Base-by-base conservation (phyloP, 2,113 vertebrate genomes). In the Ammodytes dubius region DNA sequence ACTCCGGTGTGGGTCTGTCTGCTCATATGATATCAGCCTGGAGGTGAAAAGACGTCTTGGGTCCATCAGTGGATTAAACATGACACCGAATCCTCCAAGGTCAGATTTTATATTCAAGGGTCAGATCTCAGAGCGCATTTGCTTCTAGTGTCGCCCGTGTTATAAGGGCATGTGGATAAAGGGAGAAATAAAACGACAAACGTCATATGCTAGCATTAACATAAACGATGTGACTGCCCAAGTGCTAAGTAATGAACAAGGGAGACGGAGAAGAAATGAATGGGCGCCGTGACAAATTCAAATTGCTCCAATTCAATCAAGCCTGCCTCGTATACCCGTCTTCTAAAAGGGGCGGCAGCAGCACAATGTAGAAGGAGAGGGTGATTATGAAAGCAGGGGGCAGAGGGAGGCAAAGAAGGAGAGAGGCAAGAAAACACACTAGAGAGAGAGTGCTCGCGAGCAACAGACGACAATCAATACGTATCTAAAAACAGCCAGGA, bases 1-100 rank as follows among this genome's bases (percentile, higher is more conserved):
- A 88, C 86, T 64, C 73, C 77, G 77, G 61, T 78, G 77, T 88
- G 86, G 54, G 73, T 74, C 81, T 69, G 74, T 88, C 89, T 80
- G 83, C 67, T 83, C 71, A 42, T 84, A 90, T 87, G 66, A 90
- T 71, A 89, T 70, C 74, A 49, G 77, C 65, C 70, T 56, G 59
- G 65, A 72, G 70, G 54, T 64, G 83, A 61, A 84, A 82, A 87
- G 69, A 71, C 27, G 27, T 63, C 53, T 76, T 50, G 69, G 47
- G 84, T 84, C 88, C 82, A 89, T 93, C 88, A 84, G 70, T 6
- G 73, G 86, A 81, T 88, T 89, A 81, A 85, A 83, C 61, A 19
- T 58, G 63, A 76, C 56, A 37, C 46, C 78, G 77, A 84, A 86
- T 83, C 72, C 83, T 82, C 14, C 53, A 72, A 67, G 82, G 87